Evolutionary conservation across 1,140 invertebrate genomes (phyloP).

Genomic region (Bombus pascuorum): DNA sequence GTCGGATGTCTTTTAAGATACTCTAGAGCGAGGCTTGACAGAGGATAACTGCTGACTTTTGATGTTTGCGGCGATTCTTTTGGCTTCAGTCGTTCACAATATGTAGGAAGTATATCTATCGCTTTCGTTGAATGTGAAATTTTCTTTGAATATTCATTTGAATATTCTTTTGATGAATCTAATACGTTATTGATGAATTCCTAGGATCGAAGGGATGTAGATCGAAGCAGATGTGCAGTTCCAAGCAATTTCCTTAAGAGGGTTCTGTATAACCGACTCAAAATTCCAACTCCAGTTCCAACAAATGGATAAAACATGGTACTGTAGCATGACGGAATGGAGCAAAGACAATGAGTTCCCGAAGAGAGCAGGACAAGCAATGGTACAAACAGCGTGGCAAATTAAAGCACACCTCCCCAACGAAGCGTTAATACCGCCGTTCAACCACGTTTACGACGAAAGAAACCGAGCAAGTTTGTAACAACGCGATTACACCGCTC

Average conservation of each 20-base stretch:
- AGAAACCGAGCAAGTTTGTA: not conserved
- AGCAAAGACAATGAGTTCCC: no score
- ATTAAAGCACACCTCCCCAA: constrained; percentile 8
- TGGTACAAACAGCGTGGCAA: constrained; percentile 9
- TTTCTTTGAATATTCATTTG: no score
- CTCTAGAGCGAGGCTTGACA: not conserved
- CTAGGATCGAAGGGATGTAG: not conserved
- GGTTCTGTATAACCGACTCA: no score
- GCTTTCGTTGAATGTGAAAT: not conserved
- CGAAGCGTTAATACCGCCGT: not conserved
- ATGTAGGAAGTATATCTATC: not conserved
- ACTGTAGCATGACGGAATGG: rapidly evolving
- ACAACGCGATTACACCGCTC: not conserved
- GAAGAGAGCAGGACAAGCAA: not conserved
- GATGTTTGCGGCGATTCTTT: not conserved
- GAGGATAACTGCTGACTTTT: not conserved
- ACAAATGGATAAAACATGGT: not conserved
- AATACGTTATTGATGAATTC: not conserved
- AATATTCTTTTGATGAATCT: not conserved
- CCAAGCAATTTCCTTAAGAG: no score
- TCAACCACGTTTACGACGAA: constrained; percentile 10
- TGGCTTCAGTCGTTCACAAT: not conserved
- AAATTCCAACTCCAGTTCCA: no score
- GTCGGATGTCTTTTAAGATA: not conserved
- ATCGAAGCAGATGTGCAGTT: no score